Evolutionary conservation across 2,113 vertebrate species (phyloP).

Genomic region (Promerops cafer): DNA sequence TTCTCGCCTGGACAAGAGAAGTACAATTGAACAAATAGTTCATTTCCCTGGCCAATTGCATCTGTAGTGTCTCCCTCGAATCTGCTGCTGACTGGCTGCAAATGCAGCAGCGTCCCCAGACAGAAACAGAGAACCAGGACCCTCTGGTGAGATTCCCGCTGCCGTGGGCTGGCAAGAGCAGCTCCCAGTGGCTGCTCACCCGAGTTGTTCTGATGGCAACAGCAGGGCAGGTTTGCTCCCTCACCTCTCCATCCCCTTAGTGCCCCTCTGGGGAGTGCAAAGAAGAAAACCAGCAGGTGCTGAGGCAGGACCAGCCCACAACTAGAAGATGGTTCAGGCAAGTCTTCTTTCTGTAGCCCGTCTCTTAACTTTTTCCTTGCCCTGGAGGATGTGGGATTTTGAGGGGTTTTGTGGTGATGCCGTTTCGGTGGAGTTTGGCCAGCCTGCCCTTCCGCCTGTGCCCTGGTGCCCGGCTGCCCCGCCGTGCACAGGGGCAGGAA

Average conservation of each 20-base stretch:
- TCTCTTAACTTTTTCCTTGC: not conserved
- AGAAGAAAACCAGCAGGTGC: conserved; percentile 15
- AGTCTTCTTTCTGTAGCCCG: not conserved
- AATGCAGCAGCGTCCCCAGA: not conserved
- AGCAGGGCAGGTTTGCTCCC: not conserved
- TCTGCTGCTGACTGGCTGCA: not conserved
- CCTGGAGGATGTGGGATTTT: not conserved
- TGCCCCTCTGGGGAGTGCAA: not conserved
- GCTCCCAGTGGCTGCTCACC: not conserved
- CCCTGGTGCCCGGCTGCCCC: not conserved
- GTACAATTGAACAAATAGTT: conserved; percentile 36
- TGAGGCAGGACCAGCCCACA: not conserved
- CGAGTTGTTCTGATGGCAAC: not conserved
- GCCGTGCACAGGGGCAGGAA: not conserved
- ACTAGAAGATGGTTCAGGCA: not conserved
- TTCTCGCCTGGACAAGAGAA: not conserved
- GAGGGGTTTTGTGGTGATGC: not conserved
- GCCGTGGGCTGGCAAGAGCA: not conserved
- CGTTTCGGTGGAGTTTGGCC: not conserved
- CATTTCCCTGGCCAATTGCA: not conserved
- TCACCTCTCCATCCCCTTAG: not conserved
- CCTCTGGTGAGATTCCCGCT: not conserved
- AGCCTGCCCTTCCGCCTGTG: not conserved
- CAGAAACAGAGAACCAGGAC: not conserved
- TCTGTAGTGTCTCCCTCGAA: not conserved